Conservation (phyloP, 2,888 invertebrate species). For the Elgonia sp. region DNA sequence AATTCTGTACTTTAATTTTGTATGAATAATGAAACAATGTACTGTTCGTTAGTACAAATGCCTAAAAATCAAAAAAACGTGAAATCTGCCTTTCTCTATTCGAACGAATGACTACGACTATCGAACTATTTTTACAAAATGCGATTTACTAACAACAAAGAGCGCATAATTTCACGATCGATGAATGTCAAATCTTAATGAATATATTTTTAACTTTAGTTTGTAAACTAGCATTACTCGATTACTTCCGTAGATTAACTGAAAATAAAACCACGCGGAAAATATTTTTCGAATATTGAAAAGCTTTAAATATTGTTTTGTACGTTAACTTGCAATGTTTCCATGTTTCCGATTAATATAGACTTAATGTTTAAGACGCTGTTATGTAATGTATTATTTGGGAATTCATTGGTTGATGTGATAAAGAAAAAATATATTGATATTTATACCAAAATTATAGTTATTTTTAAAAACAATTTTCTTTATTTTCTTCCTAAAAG, state of each 20-base stretch:
- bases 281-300: conserved; percentile 6
- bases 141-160: neutral
- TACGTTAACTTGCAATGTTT: conserved; percentile 28
- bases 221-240: conserved; percentile 5
- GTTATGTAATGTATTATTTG: conserved; percentile 52
- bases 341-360: conserved; percentile 18
- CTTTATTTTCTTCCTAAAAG: neutral
- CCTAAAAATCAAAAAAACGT: neutral
- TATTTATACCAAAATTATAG: conserved; percentile 50
- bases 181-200: neutral
- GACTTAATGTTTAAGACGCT: conserved; percentile 43
- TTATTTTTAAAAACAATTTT: neutral
- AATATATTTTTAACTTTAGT: conserved; percentile 2
- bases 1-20: neutral
- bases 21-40: neutral
- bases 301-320: conserved; percentile 31
- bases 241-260: conserved; percentile 18
- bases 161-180: neutral
- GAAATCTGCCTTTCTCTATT: conserved; percentile 38
- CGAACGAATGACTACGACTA: conserved; percentile 7
- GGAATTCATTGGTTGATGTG: conserved; percentile 56
- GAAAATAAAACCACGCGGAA: neutral
- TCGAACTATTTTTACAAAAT: conserved; percentile 39
- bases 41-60: conserved; percentile 2
- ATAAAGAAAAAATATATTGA: conserved; percentile 51